phyloP scores from a whole-genome alignment of 2,888 invertebrate species.

The Noctua janthe region DNA sequence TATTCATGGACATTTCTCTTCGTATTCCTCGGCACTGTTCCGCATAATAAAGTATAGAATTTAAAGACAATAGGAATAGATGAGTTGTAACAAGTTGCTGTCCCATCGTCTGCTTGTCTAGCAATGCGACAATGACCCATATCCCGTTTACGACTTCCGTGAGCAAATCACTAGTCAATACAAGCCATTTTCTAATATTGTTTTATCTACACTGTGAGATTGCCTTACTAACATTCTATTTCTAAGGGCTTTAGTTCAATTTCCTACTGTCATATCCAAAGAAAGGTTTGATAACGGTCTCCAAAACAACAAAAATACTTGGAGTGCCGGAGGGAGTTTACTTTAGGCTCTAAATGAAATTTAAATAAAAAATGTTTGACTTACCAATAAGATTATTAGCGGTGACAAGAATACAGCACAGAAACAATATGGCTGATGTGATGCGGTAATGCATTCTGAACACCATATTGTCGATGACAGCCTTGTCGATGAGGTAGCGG shows the following conservation, averaged over 20 bases:
- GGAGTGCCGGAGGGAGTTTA: background rate
- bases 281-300: background rate
- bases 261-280: background rate
- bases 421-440: slow-evolving; percentile 96
- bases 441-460: slow-evolving; percentile 97
- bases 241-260: background rate
- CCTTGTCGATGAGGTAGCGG: slow-evolving; percentile 96
- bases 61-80: slow-evolving; percentile 39
- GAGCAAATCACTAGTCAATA: slow-evolving; percentile 55
- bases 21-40: slow-evolving; percentile 1
- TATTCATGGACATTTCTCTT: slow-evolving; percentile 24
- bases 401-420: slow-evolving; percentile 96
- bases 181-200: slow-evolving; percentile 27
- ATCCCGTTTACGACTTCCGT: slow-evolving; percentile 60
- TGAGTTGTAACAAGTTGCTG: slow-evolving; percentile 44
- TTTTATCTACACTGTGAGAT: background rate
- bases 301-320: background rate
- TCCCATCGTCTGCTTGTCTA: slow-evolving; percentile 45
- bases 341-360: background rate
- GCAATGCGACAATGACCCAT: slow-evolving; percentile 56
- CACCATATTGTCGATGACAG: slow-evolving; percentile 96
- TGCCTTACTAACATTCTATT: slow-evolving; percentile 1
- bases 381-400: slow-evolving; percentile 97
- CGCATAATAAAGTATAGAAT: slow-evolving; percentile 27
- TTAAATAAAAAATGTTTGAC: slow-evolving; percentile 70